These are phyloP conservation scores for Geotrypetes seraphini DNA, from an alignment of 2,797 vertebrate species.

Conservation along the genomic window DNA sequence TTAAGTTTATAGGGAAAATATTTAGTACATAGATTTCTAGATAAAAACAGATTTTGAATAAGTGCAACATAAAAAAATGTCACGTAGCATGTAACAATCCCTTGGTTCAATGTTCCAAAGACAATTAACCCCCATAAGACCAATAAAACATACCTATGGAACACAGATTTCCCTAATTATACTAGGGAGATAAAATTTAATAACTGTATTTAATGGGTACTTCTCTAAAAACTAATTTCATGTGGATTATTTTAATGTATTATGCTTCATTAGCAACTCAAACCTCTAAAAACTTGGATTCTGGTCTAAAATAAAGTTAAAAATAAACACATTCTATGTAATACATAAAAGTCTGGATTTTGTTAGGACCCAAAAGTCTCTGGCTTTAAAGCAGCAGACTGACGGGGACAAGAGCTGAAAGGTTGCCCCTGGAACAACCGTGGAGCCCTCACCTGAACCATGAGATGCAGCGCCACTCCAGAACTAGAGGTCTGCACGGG, in stretches of 20 bases:
- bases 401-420: too few relatives aligned
- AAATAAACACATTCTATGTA: too few relatives aligned
- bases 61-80: background rate
- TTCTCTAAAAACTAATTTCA: conserved; percentile 23
- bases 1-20: background rate
- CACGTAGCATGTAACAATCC: too few relatives aligned
- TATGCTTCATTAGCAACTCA: conserved; percentile 2
- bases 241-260: conserved; percentile 32
- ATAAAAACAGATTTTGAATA: background rate
- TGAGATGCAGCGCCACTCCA: too few relatives aligned
- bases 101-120: conserved; percentile 27
- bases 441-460: too few relatives aligned
- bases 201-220: conserved; percentile 32
- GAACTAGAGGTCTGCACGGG: too few relatives aligned
- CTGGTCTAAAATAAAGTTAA: too few relatives aligned
- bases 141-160: conserved; percentile 30
- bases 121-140: conserved; percentile 41
- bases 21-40: background rate
- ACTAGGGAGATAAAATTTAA: conserved; percentile 32
- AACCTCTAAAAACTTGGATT: conserved; percentile 9
- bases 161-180: conserved; percentile 18
- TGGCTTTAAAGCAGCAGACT: too few relatives aligned
- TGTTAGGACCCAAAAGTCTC: too few relatives aligned
- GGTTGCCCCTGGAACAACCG: too few relatives aligned
- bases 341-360: too few relatives aligned